Conservation (phyloP, 2,113 vertebrate genomes). For the Scatophagus argus region DNA sequence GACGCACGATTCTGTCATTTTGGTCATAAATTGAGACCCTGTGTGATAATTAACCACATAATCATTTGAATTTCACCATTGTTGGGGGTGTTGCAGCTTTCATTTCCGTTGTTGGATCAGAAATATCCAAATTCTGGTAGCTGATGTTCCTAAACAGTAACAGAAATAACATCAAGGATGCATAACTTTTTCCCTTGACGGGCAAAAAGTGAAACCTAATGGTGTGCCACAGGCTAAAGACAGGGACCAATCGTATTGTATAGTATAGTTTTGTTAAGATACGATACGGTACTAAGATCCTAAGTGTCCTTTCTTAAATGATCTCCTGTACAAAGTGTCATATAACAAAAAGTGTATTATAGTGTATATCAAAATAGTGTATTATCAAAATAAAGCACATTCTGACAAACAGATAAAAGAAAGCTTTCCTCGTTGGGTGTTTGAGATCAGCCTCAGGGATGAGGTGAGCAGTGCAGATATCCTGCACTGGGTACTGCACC, state of each 20-base stretch:
- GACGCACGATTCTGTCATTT: slow-evolving; percentile 6
- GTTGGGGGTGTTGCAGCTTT: neutral
- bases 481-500: neutral
- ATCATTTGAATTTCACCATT: neutral
- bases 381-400: too few species aligned
- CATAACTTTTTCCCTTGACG: neutral
- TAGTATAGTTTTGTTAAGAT: neutral
- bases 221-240: neutral
- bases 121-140: neutral
- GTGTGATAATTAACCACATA: neutral
- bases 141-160: neutral
- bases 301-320: too few species aligned
- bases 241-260: neutral
- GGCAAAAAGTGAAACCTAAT: neutral
- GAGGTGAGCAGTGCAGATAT: neutral
- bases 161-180: fast-evolving
- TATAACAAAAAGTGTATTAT: too few species aligned
- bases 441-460: neutral
- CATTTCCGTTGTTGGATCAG: neutral
- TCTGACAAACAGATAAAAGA: too few species aligned
- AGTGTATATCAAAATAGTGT: too few species aligned
- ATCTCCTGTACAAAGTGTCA: too few species aligned
- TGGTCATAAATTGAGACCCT: neutral
- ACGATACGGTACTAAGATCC: too few species aligned
- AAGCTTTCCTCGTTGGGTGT: neutral